A percentile compares a stretch with the other conserved stretches of the same genome.
Evolutionary conservation across 2,888 invertebrate genomes (phyloP).

Genomic region (Acronicta leporina): DNA sequence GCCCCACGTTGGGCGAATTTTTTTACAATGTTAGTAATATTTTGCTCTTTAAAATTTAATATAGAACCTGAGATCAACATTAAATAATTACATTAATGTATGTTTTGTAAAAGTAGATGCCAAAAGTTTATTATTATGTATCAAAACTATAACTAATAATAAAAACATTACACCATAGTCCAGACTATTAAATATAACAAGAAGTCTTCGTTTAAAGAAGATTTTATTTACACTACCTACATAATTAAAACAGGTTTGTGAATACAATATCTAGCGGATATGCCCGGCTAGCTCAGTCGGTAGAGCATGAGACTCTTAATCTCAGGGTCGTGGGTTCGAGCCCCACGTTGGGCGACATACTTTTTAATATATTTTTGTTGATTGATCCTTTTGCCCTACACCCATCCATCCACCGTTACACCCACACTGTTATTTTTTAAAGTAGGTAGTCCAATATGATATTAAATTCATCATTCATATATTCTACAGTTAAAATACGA

Average conservation of each 20-base stretch:
- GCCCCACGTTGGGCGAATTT: slow-evolving; percentile 89
- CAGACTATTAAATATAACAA: no score
- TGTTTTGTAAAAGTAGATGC: no score
- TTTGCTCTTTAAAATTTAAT: neutral
- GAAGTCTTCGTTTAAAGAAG: no score
- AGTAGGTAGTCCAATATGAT: no score
- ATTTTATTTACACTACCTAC: no score
- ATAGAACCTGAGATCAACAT: no score
- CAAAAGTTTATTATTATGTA: no score
- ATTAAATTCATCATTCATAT: no score
- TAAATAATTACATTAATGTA: no score
- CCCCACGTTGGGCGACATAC: slow-evolving; percentile 86
- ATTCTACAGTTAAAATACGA: neutral
- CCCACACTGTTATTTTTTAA: neutral
- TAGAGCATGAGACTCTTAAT: slow-evolving; percentile 89
- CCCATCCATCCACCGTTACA: neutral
- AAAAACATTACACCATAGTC: no score
- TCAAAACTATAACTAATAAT: no score
- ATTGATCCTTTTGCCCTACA: neutral
- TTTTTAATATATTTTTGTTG: neutral
- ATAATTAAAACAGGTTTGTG: no score
- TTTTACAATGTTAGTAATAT: neutral
- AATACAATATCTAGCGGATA: neutral
- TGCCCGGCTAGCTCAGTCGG: slow-evolving; percentile 83
- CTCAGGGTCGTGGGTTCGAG: slow-evolving; percentile 89